These are phyloP conservation scores for Microdon myrmicae DNA, from an alignment of 2,888 invertebrate genomes.

Conservation along the genomic window DNA sequence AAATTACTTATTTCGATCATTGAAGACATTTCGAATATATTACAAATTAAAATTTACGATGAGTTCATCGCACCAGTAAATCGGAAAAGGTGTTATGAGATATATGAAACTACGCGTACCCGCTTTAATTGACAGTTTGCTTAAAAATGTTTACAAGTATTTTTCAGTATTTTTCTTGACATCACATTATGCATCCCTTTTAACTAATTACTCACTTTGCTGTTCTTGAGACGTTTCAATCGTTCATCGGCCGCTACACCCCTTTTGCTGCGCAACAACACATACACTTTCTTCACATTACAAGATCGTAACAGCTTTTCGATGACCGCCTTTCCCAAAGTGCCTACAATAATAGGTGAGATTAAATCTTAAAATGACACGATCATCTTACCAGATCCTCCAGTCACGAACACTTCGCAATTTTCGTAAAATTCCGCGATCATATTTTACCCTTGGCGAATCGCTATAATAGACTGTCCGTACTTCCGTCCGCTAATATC, in stretches of 20 bases:
- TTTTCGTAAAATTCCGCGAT: slow-evolving; percentile 75
- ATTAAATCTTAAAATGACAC: not conserved
- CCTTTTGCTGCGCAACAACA: slow-evolving; percentile 79
- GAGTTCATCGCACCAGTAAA: no score
- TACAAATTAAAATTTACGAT: no score
- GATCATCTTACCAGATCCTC: slow-evolving; percentile 72
- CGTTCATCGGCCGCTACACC: slow-evolving; percentile 74
- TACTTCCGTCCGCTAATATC: no score
- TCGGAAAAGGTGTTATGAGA: no score
- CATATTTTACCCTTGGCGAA: no score
- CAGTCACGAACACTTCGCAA: slow-evolving; percentile 81
- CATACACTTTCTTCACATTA: slow-evolving; percentile 77
- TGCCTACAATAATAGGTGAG: slow-evolving; percentile 69
- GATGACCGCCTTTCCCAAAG: slow-evolving; percentile 87
- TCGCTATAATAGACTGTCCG: no score
- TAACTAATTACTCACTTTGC: slow-evolving; percentile 47
- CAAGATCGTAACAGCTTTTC: slow-evolving; percentile 89
- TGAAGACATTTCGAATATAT: no score
- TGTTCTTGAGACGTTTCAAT: slow-evolving; percentile 70
- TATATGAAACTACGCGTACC: no score
- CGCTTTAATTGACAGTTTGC: no score
- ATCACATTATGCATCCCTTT: not conserved
- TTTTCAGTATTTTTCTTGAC: no score
- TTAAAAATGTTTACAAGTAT: no score
- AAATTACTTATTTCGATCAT: no score